phyloP scores from a whole-genome alignment of 2,113 vertebrate species.

The Larimichthys crocea region DNA sequence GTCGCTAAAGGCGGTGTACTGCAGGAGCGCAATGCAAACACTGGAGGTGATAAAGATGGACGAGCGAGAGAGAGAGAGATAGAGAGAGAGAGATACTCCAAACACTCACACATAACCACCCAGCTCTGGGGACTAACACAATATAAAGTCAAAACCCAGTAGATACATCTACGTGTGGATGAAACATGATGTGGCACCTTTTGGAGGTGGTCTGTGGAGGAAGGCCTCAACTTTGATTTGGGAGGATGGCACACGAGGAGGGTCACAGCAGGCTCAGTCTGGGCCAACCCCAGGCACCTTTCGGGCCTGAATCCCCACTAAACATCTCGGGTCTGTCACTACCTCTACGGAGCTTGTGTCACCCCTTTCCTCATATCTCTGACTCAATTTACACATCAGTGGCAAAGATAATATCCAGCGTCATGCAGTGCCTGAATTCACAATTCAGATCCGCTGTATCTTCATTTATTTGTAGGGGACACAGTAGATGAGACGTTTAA shows the following conservation, averaged over 20 bases:
- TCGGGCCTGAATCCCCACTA: neutral
- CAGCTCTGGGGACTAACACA: slow-evolving; percentile 17
- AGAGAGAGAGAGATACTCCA: neutral
- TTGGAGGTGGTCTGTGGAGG: slow-evolving; percentile 33
- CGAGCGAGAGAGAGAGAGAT: too few relatives aligned
- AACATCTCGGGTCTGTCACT: neutral
- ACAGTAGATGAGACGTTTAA: neutral
- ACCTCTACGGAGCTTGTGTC: neutral
- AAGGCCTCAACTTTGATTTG: slow-evolving; percentile 18
- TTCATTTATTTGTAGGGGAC: slow-evolving; percentile 29
- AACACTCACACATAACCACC: slow-evolving; percentile 52
- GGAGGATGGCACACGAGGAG: slow-evolving; percentile 18
- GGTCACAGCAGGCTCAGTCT: neutral
- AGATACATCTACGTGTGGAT: slow-evolving; percentile 15
- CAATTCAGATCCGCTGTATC: slow-evolving; percentile 33
- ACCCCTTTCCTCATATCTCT: slow-evolving; percentile 9
- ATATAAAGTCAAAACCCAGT: slow-evolving; percentile 33
- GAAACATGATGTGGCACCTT: slow-evolving; percentile 33
- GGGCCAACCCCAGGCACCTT: neutral
- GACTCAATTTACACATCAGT: slow-evolving; percentile 62
- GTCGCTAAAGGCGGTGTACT: slow-evolving; percentile 73
- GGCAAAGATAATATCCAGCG: slow-evolving; percentile 45
- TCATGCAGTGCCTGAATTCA: slow-evolving; percentile 25
- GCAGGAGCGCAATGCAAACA: slow-evolving; percentile 79
- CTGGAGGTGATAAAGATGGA: slow-evolving; percentile 63